Base-by-base conservation (phyloP, 2,797 vertebrate species). In the Thaleichthys pacificus region DNA sequence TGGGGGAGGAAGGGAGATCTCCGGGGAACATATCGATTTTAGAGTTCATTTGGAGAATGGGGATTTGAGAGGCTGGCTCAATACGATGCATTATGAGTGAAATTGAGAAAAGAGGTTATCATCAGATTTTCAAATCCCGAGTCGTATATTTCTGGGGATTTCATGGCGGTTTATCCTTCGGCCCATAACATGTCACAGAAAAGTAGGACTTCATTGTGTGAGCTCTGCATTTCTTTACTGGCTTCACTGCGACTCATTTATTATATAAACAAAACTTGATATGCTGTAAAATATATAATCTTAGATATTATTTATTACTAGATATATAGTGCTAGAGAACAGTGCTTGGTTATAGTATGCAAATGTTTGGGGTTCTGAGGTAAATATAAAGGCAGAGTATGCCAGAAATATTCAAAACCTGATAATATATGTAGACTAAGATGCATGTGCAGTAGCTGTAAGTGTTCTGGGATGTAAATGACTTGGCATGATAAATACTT, bases 401-500 rank as follows among this genome's bases (percentile, higher is more conserved):
- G 42, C 42, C 42, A 12, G 3, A 47, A 47, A 1, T 47, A 11
- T 26, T 26, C 2, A 14, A 82, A 77, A 79, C 84, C 74, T 67
- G 47, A 49, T 88, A 86, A 90, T 83, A 72, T 65, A 88, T 82
- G 83, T 78, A 79, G 82, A 82, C 79, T 76, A 69, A 86, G 84
- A 89, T 80, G 8, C 82, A 87, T 82, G 78, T 77, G 73, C 74
- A 14, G 64, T 5, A 3, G 73, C 72, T 71, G 76, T 81, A 87
- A 90, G 87, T 86, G 85, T 77, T 87, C 87, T 89, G 85, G 75
- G 82, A 91, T 92, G 87, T 87, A 89, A 90, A 91, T 88, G 84
- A 76, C 71, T 79, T 1, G 62, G 49, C 35, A 5, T 89, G 89
- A 90, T 89, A 80, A 88, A 91, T 89, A 87, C 76, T 71, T 74